phyloP scores from a whole-genome alignment of 2,888 invertebrate species.

The Troides helena region DNA sequence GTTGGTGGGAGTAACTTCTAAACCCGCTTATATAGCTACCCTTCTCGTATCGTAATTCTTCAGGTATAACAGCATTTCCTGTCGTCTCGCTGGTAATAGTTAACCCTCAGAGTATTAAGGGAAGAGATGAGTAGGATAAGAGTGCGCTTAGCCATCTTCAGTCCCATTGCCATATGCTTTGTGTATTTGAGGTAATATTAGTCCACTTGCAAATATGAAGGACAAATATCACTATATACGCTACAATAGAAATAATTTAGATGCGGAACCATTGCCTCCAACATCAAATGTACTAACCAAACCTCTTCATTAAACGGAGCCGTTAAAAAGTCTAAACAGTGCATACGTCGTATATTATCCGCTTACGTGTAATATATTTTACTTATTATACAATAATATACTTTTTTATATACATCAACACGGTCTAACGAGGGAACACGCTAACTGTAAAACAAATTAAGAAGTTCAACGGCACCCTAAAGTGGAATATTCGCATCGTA shows the following conservation, averaged over 20 bases:
- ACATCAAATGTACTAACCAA: not conserved
- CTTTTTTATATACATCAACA: conserved; percentile 4
- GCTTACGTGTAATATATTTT: conserved; percentile 10
- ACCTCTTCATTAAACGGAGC: not conserved
- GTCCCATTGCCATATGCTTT: no score
- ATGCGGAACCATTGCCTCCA: conserved; percentile 3
- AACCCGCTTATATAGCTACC: no score
- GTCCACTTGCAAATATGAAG: no score
- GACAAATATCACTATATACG: no score
- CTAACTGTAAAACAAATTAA: conserved; percentile 17
- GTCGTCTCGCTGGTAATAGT: no score
- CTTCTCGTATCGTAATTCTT: no score
- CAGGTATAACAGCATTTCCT: no score
- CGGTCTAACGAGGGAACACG: not conserved
- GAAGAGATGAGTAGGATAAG: no score
- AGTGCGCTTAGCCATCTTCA: no score
- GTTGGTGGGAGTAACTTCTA: no score
- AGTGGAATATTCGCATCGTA: conserved; percentile 13
- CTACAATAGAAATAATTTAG: not conserved
- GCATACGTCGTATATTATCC: conserved; percentile 6
- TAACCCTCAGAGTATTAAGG: no score
- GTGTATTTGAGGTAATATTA: no score
- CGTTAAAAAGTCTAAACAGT: conserved; percentile 2
- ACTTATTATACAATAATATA: conserved; percentile 1
- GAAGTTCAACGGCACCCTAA: conserved; percentile 15